Base-by-base conservation (phyloP, 2,888 invertebrate genomes). In the Polia nebulosa region DNA sequence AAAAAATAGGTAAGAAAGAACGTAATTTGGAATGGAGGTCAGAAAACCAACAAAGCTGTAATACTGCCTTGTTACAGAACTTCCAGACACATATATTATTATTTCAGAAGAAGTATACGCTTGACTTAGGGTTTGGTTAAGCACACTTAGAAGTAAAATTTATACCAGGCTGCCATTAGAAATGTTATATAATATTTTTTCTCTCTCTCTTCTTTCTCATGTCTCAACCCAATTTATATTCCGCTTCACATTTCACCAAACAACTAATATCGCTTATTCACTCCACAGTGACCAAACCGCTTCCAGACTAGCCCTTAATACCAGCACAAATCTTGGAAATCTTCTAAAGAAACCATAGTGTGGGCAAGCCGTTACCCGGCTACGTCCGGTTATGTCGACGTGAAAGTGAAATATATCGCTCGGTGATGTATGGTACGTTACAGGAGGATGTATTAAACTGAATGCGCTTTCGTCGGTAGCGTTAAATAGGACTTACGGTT, bases 351-450 rank as follows among this genome's bases (percentile, higher is more conserved):
- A 49, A 49, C 36, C 39, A 25, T 25, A 39, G 63, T 77, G 59
- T 77, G 63, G 17, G 25, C 57, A n/a, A 45, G 27, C 25, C 81
- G 15, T 77, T 79, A 82, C 32, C 36, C 25, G 57, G 22, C 63
- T 58, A 27, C 66, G 76, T 72, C 72, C 75, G 58, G 71, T 70
- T 56, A 63, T 66, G 80, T 69, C 55, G 59, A 75, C 82, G 56
- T 49, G 22, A 55, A 51, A 69, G 74, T 72, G 79, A 69, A 78
- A 73, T 84, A 84, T 72, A 68, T 63, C 58, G 51, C 61, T 22
- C 4, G 25, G 81, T 77, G 81, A 77, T 81, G 61, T 52, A 80
- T 76, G 53, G 51, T 44, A 22, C 52, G 81, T 80, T 81, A 76
- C 77, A 47, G 41, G 6, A 53, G 25, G 60, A 80, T 68, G 51